Conservation (phyloP, 2,888 invertebrate genomes). For the Latrodectus hesperus region DNA sequence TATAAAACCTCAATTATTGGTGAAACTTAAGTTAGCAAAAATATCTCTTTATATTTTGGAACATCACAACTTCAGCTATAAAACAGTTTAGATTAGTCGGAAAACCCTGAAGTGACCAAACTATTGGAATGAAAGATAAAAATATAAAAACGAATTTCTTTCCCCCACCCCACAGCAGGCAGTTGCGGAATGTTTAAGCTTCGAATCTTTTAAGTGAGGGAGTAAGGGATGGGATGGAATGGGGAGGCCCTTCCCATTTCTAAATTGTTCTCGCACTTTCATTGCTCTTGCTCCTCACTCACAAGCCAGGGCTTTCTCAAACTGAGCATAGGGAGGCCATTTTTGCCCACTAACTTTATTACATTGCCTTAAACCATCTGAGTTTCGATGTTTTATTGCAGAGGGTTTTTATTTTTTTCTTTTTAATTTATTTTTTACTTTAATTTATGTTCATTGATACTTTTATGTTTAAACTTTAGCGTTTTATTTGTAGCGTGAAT, state of each 20-base stretch:
- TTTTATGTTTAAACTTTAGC: no score
- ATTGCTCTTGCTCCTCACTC: neutral
- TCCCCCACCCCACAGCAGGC: neutral
- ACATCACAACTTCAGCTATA: neutral
- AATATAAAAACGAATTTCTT: neutral
- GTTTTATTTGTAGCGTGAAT: no score
- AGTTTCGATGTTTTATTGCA: no score
- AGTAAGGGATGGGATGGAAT: neutral
- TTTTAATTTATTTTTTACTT: no score
- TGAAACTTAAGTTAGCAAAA: no score
- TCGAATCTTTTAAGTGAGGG: constrained; percentile 55
- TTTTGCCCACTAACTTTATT: constrained; percentile 22
- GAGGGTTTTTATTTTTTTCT: no score
- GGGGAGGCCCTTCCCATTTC: constrained; percentile 33
- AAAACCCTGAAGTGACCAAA: constrained; percentile 1
- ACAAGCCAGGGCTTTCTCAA: neutral
- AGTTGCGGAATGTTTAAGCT: constrained; percentile 53
- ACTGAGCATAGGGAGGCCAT: constrained; percentile 9
- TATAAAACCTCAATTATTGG: no score
- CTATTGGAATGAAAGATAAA: neutral
- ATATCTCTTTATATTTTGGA: neutral
- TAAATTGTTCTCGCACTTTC: constrained; percentile 64
- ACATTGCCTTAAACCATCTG: no score
- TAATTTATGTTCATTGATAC: no score
- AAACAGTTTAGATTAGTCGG: neutral